Conservation (phyloP, 2,113 vertebrate species). For the Chloebia gouldiae region DNA sequence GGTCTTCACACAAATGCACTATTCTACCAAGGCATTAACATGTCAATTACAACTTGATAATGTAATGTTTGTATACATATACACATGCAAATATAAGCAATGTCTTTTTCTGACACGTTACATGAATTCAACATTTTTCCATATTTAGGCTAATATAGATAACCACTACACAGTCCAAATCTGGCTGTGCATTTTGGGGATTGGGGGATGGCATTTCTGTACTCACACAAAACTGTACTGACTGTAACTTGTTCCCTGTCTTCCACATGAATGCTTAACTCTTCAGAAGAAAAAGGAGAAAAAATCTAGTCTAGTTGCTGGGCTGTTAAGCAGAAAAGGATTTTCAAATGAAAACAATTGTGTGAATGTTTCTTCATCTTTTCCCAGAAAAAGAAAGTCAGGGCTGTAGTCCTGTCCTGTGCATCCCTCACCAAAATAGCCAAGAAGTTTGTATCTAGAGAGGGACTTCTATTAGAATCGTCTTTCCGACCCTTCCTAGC, state of each 20-base stretch:
- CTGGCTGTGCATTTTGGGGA: background rate
- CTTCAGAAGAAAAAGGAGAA: background rate
- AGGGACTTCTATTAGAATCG: background rate
- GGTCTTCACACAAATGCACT: background rate
- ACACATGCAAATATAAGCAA: background rate
- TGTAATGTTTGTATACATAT: background rate
- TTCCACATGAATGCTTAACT: background rate
- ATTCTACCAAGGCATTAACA: background rate
- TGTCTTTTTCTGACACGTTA: background rate
- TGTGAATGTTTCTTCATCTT: background rate
- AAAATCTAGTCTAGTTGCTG: background rate
- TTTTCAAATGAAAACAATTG: background rate
- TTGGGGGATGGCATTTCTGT: background rate
- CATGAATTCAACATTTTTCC: background rate
- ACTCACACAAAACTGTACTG: background rate
- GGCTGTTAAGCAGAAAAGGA: background rate
- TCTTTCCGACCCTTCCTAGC: rapidly evolving
- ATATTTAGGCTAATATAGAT: background rate
- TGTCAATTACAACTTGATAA: background rate
- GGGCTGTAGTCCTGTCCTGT: background rate
- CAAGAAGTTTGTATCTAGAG: background rate
- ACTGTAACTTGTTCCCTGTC: background rate
- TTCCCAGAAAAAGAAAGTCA: background rate
- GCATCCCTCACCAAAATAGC: background rate
- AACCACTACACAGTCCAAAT: background rate